Conservation (phyloP, 2,888 invertebrate species). For the Blera fallax region DNA sequence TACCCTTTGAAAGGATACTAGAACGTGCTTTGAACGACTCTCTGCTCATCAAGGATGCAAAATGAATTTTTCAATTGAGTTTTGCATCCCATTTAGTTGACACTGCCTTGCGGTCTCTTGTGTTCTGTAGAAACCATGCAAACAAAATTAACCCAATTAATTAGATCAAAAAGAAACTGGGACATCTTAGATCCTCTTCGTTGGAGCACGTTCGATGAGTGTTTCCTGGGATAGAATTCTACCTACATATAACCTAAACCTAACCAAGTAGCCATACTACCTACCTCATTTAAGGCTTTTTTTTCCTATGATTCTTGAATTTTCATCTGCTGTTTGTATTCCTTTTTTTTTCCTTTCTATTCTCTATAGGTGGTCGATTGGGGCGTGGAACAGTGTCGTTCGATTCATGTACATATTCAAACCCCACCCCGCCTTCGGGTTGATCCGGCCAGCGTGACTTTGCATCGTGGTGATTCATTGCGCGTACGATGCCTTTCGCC, state of each 20-base stretch:
- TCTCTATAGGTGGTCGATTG: slow-evolving; percentile 86
- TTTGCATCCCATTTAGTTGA: slow-evolving; percentile 22
- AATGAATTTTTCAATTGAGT: slow-evolving; percentile 18
- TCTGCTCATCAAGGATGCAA: slow-evolving; percentile 11
- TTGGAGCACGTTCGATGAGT: slow-evolving; percentile 34
- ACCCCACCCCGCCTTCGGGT: slow-evolving; percentile 86
- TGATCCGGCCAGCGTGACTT: slow-evolving; percentile 86
- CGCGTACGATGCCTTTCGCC: slow-evolving; percentile 85
- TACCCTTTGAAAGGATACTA: not conserved
- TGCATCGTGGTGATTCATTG: slow-evolving; percentile 83
- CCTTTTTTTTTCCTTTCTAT: slow-evolving; percentile 75
- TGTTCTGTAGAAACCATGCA: slow-evolving; percentile 25
- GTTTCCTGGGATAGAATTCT: slow-evolving; percentile 19
- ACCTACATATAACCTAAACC: slow-evolving; percentile 6
- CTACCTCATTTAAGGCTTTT: not conserved
- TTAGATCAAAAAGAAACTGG: slow-evolving; percentile 47
- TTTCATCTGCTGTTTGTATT: slow-evolving; percentile 23
- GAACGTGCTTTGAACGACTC: not conserved
- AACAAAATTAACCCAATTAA: slow-evolving; percentile 67
- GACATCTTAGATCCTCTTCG: slow-evolving; percentile 28
- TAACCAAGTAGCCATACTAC: not conserved
- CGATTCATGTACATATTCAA: slow-evolving; percentile 84
- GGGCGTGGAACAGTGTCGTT: slow-evolving; percentile 86
- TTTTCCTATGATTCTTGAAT: slow-evolving; percentile 23
- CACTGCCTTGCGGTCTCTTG: slow-evolving; percentile 3